A percentile compares a stretch with the other conserved stretches of the same genome.
phyloP scores from a whole-genome alignment of 2,113 vertebrate species.

The Colistium nudipinnis region DNA sequence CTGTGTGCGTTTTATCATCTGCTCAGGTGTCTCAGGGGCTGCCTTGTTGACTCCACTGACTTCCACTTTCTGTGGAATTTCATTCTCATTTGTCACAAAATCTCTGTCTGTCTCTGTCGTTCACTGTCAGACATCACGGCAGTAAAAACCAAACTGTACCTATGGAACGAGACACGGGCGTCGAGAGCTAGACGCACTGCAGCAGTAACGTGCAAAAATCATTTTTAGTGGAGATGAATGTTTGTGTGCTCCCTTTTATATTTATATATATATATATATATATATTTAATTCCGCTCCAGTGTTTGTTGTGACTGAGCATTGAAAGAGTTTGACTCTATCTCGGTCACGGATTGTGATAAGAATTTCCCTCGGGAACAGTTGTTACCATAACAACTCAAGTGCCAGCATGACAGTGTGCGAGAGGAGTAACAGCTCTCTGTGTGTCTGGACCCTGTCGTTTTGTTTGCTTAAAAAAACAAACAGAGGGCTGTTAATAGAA shows the following conservation, averaged over 20 bases:
- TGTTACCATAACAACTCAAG: constrained; percentile 72
- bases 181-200: too few species aligned
- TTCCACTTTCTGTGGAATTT: constrained; percentile 36
- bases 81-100: constrained; percentile 35
- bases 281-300: background rate
- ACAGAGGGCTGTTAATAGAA: background rate
- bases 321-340: constrained; percentile 18
- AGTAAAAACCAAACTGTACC: background rate
- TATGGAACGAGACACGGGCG: background rate
- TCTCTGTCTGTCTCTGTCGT: constrained; percentile 2
- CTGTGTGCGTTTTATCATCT: background rate
- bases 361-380: constrained; percentile 38
- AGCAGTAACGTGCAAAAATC: too few species aligned
- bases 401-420: constrained; percentile 50
- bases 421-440: background rate
- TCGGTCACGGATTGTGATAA: constrained; percentile 27
- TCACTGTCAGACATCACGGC: background rate
- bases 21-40: constrained; percentile 5
- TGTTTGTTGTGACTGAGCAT: constrained; percentile 19
- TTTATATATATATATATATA: too few species aligned
- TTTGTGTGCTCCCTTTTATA: too few species aligned
- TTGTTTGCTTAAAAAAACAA: constrained; percentile 18
- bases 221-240: too few species aligned
- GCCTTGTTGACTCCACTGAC: constrained; percentile 2
- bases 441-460: constrained; percentile 36